Conservation (phyloP, 2,888 invertebrate species). For the Andrena hattorfiana region DNA sequence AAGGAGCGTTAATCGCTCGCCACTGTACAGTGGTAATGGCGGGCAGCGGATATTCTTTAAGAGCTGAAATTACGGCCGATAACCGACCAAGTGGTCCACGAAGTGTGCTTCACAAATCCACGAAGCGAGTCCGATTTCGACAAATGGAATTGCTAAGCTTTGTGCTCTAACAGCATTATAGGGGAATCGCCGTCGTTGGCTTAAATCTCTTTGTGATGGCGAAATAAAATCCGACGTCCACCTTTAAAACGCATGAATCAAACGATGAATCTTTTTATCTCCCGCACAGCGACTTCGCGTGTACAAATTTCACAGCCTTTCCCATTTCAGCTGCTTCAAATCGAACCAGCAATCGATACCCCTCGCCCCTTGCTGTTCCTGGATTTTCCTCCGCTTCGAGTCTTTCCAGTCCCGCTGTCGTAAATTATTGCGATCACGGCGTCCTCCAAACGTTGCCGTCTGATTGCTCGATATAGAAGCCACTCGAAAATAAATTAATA, state of each 20-base stretch:
- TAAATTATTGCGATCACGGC: no score
- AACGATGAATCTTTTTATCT: not conserved
- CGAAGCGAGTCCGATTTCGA: conserved; percentile 34
- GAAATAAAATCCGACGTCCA: conserved; percentile 13
- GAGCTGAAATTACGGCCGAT: conserved; percentile 69
- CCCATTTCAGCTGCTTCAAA: not conserved
- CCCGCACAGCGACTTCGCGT: not conserved
- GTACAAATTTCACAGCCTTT: not conserved
- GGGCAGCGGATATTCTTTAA: conserved; percentile 28
- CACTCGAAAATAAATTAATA: no score
- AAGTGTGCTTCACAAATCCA: conserved; percentile 45
- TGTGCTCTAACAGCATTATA: conserved; percentile 40
- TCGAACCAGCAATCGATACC: conserved; percentile 1
- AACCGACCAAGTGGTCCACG: conserved; percentile 67
- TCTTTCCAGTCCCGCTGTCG: not conserved
- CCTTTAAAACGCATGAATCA: conserved; percentile 2
- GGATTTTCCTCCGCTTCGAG: not conserved
- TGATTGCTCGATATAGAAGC: no score
- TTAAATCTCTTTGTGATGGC: conserved; percentile 28
- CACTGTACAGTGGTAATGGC: conserved; percentile 19
- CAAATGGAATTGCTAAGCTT: conserved; percentile 64
- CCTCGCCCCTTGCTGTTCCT: not conserved
- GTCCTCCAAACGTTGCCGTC: not conserved
- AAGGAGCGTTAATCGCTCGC: conserved; percentile 28
- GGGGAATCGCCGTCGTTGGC: conserved; percentile 43